A percentile compares a stretch with the other conserved stretches of the same genome.
Conservation (phyloP, 1,140 invertebrate species). For the Drosophila truncata region DNA sequence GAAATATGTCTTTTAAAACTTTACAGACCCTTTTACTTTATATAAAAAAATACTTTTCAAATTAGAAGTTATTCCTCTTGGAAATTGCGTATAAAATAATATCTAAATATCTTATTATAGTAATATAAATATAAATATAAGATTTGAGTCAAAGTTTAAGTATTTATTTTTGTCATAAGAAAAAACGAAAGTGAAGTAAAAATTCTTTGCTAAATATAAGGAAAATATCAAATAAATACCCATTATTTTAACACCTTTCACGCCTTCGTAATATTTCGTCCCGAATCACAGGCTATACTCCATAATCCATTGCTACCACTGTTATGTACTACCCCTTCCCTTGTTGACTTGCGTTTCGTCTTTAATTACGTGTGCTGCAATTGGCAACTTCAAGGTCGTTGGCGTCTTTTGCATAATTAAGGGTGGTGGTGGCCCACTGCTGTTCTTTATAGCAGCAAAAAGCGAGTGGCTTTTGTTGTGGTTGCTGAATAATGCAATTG, state of each 20-base stretch:
- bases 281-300: background rate
- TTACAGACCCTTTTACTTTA: no score
- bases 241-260: background rate
- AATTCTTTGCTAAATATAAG: no score
- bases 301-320: background rate
- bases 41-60: no score
- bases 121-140: no score
- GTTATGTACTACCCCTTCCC: background rate
- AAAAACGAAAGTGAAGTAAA: no score
- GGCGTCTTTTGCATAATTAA: constrained; percentile 68
- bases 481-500: constrained; percentile 51
- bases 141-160: no score
- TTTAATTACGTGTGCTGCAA: constrained; percentile 60
- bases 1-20: no score
- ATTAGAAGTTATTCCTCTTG: no score
- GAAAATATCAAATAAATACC: background rate
- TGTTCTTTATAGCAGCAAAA: constrained; percentile 1
- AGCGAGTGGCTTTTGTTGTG: constrained; percentile 50
- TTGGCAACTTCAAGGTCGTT: constrained; percentile 69
- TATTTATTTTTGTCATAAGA: no score
- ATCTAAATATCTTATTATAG: no score
- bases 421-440: constrained; percentile 6
- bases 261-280: background rate
- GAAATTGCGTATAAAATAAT: no score
- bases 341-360: constrained; percentile 12